These are phyloP conservation scores for Lophochroa leadbeateri DNA, from an alignment of 2,113 vertebrate species.

Conservation along the genomic window DNA sequence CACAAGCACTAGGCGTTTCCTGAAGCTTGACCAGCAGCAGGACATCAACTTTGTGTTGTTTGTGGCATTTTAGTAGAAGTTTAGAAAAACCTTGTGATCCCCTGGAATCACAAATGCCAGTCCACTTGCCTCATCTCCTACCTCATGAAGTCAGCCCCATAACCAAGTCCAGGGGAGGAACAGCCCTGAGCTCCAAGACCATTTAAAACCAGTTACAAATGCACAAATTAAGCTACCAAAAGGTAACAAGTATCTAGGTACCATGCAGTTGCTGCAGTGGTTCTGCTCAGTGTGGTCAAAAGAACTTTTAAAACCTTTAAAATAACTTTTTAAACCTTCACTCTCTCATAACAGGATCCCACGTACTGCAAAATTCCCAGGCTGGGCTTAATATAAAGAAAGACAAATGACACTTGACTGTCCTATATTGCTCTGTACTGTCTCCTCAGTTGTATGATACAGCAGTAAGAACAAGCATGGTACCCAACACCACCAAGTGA, in stretches of 20 bases:
- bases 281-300: not conserved
- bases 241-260: not conserved
- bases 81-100: not conserved
- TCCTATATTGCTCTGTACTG: not conserved
- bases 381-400: not conserved
- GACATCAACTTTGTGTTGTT: not conserved
- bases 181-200: not conserved
- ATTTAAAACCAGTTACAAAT: not conserved
- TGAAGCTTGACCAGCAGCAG: not conserved
- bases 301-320: not conserved
- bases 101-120: not conserved
- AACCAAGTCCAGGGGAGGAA: not conserved
- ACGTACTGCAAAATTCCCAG: fast-evolving
- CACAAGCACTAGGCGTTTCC: fast-evolving
- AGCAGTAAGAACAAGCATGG: fast-evolving
- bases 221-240: not conserved
- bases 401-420: not conserved
- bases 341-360: not conserved
- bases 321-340: not conserved
- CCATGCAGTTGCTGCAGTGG: not conserved
- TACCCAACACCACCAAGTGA: not conserved
- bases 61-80: not conserved
- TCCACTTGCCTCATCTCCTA: not conserved
- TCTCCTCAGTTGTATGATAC: not conserved
- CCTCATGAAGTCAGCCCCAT: not conserved